Base-by-base conservation (phyloP, 2,888 invertebrate species). In the Megalurothrips usitatus region DNA sequence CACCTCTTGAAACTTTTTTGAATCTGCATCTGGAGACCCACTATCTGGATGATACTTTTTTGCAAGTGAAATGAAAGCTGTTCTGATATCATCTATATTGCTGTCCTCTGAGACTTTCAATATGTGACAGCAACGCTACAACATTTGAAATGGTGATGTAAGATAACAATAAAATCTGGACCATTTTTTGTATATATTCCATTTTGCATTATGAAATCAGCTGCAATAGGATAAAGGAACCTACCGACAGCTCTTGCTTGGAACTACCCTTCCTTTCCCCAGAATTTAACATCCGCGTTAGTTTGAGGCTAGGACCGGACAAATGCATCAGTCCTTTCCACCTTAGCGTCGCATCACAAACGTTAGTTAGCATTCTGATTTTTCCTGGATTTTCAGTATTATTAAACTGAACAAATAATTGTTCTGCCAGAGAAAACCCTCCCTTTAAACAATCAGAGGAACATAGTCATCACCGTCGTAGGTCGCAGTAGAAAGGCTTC, bases 1-100 rank as follows among this genome's bases (percentile, higher is more conserved):
- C 86, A 94, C 91, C 85, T 91, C 89, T 78, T 92, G 90, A 88
- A 97, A 96, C 86, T 92, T 93, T 58, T 91, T 90, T 79, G 91
- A 89, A 86, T 91, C 90, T n/a, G 95, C 94, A 83, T 93, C 91
- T 0, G 90, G 87, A 0, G 90, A 89, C 0, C 92, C 92, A 79
- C 94, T 93, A 85, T 97, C 97, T 0, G 97, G 96, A 87, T 97
- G 96, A 85, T 92, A 95, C 84, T 90, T 90, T 86, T 96, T 96
- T 0, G 93, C 96, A 75, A 95, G 88, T 81, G 90, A 88, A 79
- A 96, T 87, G 86, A 94, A 96, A 1, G 94, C 92, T 83, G 89
- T 86, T 81, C 93, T 90, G 12, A 96, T 90, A 43, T 91, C 91
- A 85, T 93, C 92, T 86, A 94, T 93, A 84, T 93, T 93, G 34